Base-by-base conservation (phyloP, 2,797 vertebrate species). In the Tokudaia tokunoshimensis region DNA sequence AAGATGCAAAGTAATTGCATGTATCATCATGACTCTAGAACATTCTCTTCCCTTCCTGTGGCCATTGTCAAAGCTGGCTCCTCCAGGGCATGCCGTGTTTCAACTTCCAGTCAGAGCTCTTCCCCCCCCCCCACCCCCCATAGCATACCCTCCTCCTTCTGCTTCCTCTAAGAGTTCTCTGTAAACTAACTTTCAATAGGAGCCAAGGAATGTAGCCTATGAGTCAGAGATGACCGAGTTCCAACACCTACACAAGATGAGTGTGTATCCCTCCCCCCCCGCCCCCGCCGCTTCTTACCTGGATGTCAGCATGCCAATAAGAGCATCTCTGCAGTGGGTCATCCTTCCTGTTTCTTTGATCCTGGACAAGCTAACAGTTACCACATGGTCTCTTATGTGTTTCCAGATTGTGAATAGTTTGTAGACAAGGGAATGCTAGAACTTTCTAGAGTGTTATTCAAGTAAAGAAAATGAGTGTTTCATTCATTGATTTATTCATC, bases 221-320 rank as follows among this genome's bases (percentile, higher is more conserved):
- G 86, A 93, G 76, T 95, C 91, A 96, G 84, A 83, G 15, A 61
- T 95, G 61, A 96, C 31, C 34, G 9, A 67, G 24, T 96, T 96
- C 76, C 63, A 79, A 70, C 2, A 1, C 82, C 88, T 59, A 76
- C 61, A n/a, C 11, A 15, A 59, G 41, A 37, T 65, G 79, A 61
- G 34, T 57, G 2, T 41, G 17, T 67, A 37, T 59, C 20, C 59
- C 57, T 91, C 55, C 1, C 55, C 57, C 92, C 55, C 1, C 20
- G n/a, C n/a, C n/a, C n/a, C n/a, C n/a, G n/a, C n/a, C n/a, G n/a
- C n/a, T 93, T 74, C 9, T 74, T 34, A 59, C 7, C 57, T 75
- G 65, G 34, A 26, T 84, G 63, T 94, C 80, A 89, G 34, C 47
- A 65, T 78, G 34, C 57, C 22, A 2, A 57, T 59, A 4, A 88